Conservation (phyloP, 2,888 invertebrate genomes). For the Scaptomyza parva region DNA sequence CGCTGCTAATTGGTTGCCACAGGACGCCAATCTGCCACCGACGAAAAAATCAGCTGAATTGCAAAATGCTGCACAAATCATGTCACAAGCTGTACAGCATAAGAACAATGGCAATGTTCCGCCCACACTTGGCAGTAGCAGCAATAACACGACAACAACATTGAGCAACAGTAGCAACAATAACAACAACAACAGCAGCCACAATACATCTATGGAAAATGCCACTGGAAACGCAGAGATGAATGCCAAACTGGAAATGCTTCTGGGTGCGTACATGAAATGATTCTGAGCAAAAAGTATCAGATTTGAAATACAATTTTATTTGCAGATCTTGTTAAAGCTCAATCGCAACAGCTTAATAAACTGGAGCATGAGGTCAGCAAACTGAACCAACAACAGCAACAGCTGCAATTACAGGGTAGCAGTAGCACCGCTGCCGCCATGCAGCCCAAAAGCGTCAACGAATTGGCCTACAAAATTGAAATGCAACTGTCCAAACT, state of each 20-base stretch:
- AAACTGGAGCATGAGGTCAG: constrained; percentile 84
- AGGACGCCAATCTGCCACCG: constrained; percentile 72
- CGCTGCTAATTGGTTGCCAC: constrained; percentile 50
- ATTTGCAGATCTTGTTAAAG: constrained; percentile 85
- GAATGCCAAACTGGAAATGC: constrained; percentile 80
- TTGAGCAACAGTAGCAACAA: constrained; percentile 47
- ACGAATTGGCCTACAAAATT: constrained; percentile 82
- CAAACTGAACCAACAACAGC: constrained; percentile 74
- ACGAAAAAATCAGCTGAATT: constrained; percentile 82
- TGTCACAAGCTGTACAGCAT: constrained; percentile 81
- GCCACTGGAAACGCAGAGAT: constrained; percentile 55
- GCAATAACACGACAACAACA: constrained; percentile 49
- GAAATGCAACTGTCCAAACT: constrained; percentile 83
- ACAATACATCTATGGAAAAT: constrained; percentile 42
- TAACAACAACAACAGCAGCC: constrained; percentile 34
- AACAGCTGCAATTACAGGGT: constrained; percentile 32
- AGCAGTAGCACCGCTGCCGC: constrained; percentile 47
- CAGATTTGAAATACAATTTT: background rate
- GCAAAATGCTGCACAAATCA: constrained; percentile 83
- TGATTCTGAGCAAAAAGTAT: background rate
- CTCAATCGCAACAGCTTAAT: constrained; percentile 86
- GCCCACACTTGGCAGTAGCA: constrained; percentile 60
- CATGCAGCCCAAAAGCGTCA: constrained; percentile 72
- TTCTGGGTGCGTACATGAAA: constrained; percentile 76
- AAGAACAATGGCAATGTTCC: constrained; percentile 72